Evolutionary conservation across 2,888 invertebrate genomes (phyloP), one percentile per base, ranked within the genome.

Genomic region (Eremobia ochroleuca): DNA sequence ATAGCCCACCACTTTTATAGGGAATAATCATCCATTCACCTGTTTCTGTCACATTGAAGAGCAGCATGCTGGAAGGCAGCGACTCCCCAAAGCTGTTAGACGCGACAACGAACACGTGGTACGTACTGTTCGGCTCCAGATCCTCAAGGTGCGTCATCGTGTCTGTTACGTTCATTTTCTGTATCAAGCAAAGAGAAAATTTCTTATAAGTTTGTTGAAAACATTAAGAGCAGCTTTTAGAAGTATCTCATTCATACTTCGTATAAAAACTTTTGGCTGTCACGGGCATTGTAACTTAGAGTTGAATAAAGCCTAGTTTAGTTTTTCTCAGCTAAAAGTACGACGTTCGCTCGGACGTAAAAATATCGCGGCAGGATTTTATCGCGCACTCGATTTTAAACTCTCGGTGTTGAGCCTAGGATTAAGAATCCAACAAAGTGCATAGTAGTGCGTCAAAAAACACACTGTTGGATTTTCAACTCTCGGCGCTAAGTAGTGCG

Each of bases 61-160:
- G 97, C 68, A 98, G 97, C 94, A 98, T 98, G 72, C 98, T 98
- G 9, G 98, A 98, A 0, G 99, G 98, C 81, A 98, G 94, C 2
- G 98, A 98, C 70, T 98, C 97, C 5, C 99, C 99, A 92, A 98
- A 97, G 81, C 97, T 97, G 92, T 99, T 99, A 89, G 97, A 96
- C 0, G 98, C 97, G 37, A 98, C 97, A 74, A 99, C 98, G 92
- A 98, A 98, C 91, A 99, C 97, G 92, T 98, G 98, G 95, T 99
- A 99, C 15, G 98, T 97, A 85, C 97, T 97, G 90, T 98, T 97
- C 31, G 97, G 94, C 81, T 98, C 98, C 88, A 99, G 96, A 79
- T 97, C 97, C 11, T 97, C 97, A 67, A 99, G 94, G 67, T 97
- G 97, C 15, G 97, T 96, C 77, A 92, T 94, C 25, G 98, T 98